Base-by-base conservation (phyloP, 2,113 vertebrate species). In the Gobiocypris rarus region DNA sequence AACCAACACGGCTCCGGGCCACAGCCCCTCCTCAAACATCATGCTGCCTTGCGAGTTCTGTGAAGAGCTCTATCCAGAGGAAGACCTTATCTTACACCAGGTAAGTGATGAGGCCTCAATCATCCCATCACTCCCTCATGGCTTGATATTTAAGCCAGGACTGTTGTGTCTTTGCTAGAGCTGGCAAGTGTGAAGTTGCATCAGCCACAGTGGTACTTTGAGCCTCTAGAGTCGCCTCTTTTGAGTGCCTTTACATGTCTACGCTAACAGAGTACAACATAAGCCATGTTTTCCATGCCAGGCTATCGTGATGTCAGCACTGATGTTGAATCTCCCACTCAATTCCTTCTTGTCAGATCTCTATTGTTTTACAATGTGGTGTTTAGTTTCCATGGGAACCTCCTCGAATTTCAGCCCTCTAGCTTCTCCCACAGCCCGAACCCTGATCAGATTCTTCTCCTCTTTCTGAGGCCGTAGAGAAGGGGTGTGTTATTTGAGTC, bases 11-110 rank as follows among this genome's bases (percentile, higher is more conserved):
- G 59, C 86, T 19, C 86, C 59, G 48, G 91, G 87, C 59, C 85
- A 67, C 0, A 88, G 90, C 82, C 90, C 91, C 58, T 87, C 73
- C 31, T 85, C 88, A 9, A 94, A 96, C 71, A 93, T 92, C 86
- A 95, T 97, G 95, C 83, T 99, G 89, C 98, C 98, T 0, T 99
- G 98, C 85, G 98, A 99, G 87, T 99, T 99, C 79, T 99, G 98
- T 77, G 98, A 98, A 89, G 96, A 97, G 90, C 95, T 98, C 65
- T 98, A 96, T 92, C 97, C 97, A 34, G 97, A 95, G 50, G 96
- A 97, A 19, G 96, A 98, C 82, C 96, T 99, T 11, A 97, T 99
- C 90, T 93, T 98, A 88, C 98, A 99, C 88, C 97, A 99, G 97
- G 98, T 99, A 81, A 87, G 91, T 84, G 59, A 65, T 2, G 13